These are phyloP conservation scores for Cladopsammia gracilis DNA, from an alignment of 64 coral and sea anemone genomes.

Conservation along the genomic window DNA sequence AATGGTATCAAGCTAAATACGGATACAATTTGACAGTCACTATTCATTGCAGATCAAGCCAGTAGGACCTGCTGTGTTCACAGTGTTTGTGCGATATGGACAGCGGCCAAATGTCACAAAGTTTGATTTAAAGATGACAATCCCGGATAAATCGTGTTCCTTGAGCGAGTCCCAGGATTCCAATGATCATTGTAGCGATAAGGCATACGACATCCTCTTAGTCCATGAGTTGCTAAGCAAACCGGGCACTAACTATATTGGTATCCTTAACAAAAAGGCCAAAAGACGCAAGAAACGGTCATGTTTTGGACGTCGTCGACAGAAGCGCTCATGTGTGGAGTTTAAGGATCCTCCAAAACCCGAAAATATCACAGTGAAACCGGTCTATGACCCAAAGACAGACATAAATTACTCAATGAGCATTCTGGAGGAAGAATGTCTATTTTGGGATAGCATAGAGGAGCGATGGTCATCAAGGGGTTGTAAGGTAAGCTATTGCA, in stretches of 20 bases:
- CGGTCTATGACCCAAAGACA: conserved; percentile 56
- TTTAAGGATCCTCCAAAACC: conserved; percentile 80
- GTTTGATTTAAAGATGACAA: conserved; percentile 20
- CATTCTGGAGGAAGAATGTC: conserved; percentile 37
- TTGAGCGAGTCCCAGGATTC: not conserved
- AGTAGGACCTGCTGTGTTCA: not conserved
- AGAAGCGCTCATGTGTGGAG: conserved; percentile 80
- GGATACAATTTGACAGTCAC: not conserved
- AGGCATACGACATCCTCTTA: conserved; percentile 36
- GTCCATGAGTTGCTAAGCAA: conserved; percentile 29
- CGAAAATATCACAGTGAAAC: conserved; percentile 75
- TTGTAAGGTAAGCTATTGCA: conserved; percentile 56
- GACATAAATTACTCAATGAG: conserved; percentile 82
- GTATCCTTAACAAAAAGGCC: conserved; percentile 22
- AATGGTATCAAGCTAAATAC: too few species aligned
- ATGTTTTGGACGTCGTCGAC: conserved; percentile 52
- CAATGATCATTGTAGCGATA: not conserved
- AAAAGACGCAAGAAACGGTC: conserved; percentile 73
- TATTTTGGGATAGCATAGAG: conserved; percentile 73
- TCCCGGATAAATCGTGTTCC: conserved; percentile 34
- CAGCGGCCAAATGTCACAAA: conserved; percentile 61
- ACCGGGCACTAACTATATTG: conserved; percentile 62
- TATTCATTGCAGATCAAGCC: conserved; percentile 9
- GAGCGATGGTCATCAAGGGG: conserved; percentile 70
- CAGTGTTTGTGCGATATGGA: conserved; percentile 25